Evolutionary conservation across 1,140 invertebrate species (phyloP).

Genomic region (Wiebesia pumilae): DNA sequence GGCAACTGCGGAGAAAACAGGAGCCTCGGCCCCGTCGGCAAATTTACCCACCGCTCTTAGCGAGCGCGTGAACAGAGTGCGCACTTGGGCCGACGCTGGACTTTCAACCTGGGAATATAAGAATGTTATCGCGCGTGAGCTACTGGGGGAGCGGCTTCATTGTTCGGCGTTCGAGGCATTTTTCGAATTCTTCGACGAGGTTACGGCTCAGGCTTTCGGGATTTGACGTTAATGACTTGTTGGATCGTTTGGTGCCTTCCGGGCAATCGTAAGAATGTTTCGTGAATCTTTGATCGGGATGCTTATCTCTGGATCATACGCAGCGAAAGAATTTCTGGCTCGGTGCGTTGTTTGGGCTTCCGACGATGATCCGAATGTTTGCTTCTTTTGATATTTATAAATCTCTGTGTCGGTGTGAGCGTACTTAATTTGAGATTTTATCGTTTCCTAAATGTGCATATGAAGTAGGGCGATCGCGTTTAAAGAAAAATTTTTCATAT

Average conservation of each 20-base stretch:
- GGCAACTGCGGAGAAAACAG: too few species aligned
- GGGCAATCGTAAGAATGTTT: slow-evolving; percentile 22
- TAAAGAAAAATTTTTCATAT: neutral
- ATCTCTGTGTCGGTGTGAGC: neutral
- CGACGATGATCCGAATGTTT: neutral
- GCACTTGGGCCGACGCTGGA: neutral
- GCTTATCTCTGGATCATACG: neutral
- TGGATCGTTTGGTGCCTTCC: neutral
- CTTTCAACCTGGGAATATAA: neutral
- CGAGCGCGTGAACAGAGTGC: neutral
- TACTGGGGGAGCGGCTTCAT: neutral
- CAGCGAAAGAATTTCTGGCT: slow-evolving; percentile 8
- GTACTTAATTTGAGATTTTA: neutral
- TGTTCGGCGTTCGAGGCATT: neutral
- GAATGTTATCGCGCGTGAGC: neutral
- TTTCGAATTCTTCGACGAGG: slow-evolving; percentile 6
- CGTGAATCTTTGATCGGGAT: slow-evolving; percentile 14
- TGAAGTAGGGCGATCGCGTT: neutral
- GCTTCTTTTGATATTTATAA: slow-evolving; percentile 9
- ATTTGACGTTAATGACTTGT: slow-evolving; percentile 29
- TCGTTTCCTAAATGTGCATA: neutral
- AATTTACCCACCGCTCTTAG: too few species aligned
- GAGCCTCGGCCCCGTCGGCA: too few species aligned
- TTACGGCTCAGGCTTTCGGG: neutral
- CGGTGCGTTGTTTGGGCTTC: neutral